Evolutionary conservation across 2,113 vertebrate species (phyloP).

Genomic region (Oreochromis aureus): DNA sequence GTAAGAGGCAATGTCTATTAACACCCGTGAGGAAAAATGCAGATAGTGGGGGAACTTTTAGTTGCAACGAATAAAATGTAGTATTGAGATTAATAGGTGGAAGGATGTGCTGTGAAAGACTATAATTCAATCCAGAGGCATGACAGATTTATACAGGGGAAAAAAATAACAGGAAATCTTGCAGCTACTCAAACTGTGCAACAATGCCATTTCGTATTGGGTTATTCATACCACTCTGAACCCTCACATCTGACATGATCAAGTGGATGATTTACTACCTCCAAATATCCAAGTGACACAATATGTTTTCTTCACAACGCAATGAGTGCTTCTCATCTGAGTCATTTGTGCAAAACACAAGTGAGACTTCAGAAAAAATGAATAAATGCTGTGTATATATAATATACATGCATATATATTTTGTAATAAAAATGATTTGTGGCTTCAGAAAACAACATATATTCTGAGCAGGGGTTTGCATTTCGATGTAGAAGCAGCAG

Average conservation of each 20-base stretch:
- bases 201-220: neutral
- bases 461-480: neutral
- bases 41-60: conserved; percentile 58
- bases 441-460: neutral
- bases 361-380: neutral
- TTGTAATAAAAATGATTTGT: conserved; percentile 8
- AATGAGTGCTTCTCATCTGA: neutral
- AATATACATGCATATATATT: neutral
- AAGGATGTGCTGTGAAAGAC: conserved; percentile 43
- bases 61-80: conserved; percentile 10
- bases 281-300: neutral
- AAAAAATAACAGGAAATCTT: conserved; percentile 26
- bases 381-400: neutral
- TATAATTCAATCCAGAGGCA: conserved; percentile 58
- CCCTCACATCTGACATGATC: conserved; percentile 1
- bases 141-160: conserved; percentile 34
- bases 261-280: conserved; percentile 34
- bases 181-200: neutral
- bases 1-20: conserved; percentile 54
- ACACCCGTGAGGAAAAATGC: conserved; percentile 44
- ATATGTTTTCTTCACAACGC: neutral
- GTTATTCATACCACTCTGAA: conserved; percentile 28
- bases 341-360: conserved; percentile 1
- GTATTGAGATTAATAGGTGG: conserved; percentile 57
- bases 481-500: neutral